Evolutionary conservation across 1,140 invertebrate species (phyloP).

Genomic region (Alviniconcha marisindica): DNA sequence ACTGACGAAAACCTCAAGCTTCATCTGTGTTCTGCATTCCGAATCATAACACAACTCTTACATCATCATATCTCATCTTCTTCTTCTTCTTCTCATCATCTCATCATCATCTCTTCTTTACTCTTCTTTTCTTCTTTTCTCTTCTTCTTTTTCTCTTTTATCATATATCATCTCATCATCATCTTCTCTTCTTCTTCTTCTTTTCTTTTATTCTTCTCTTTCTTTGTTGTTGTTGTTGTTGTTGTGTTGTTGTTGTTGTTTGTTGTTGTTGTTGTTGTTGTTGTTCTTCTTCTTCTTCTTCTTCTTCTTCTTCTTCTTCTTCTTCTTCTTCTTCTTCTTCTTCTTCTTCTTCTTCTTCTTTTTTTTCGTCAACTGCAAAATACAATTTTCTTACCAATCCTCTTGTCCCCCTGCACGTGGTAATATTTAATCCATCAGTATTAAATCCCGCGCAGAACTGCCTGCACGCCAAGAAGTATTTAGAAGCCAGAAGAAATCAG

Average conservation of each 20-base stretch:
- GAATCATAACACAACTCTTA: too few species aligned
- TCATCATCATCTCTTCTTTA: not conserved
- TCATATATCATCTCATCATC: not conserved
- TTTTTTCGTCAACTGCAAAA: too few species aligned
- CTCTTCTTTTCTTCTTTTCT: not conserved
- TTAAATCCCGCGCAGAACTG: too few species aligned
- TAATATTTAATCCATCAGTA: too few species aligned
- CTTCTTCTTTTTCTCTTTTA: not conserved
- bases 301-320: conserved; percentile 30
- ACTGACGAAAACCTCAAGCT: too few species aligned
- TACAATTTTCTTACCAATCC: too few species aligned
- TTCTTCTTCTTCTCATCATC: not conserved
- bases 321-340: conserved; percentile 29
- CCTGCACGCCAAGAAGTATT: too few species aligned
- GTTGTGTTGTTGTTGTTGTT: not conserved
- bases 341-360: conserved; percentile 24
- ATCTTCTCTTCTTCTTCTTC: conserved; percentile 6
- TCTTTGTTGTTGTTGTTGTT: not conserved
- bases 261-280: not conserved
- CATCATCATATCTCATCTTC: not conserved
- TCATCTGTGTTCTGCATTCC: too few species aligned
- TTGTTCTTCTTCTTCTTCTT: conserved; percentile 25
- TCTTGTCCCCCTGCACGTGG: too few species aligned
- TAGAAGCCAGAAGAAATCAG: too few species aligned
- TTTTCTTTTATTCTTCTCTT: not conserved